Evolutionary conservation across 1,140 invertebrate genomes (phyloP).

Genomic region (Caerostris darwini): DNA sequence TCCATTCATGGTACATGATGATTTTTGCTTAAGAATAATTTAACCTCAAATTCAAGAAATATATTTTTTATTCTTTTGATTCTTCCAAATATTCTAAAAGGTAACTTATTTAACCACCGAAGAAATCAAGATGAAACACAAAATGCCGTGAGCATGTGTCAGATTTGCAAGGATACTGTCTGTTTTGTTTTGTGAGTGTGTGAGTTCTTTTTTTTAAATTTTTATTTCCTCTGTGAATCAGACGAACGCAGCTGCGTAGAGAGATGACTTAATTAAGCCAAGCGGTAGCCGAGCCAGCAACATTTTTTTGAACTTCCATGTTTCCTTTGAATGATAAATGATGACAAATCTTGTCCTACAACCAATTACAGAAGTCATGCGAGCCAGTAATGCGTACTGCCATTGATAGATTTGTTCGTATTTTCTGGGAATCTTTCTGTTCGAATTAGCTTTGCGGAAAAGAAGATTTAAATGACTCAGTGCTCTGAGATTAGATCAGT

Average conservation of each 20-base stretch:
- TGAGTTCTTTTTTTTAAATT: no score
- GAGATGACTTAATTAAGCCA: not conserved
- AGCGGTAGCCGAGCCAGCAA: not conserved
- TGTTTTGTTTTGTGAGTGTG: no score
- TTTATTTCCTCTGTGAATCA: not conserved
- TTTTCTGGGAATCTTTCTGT: not conserved
- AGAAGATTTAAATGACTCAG: not conserved
- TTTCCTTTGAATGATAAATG: not conserved
- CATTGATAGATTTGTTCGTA: not conserved
- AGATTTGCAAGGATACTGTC: no score
- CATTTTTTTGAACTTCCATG: not conserved
- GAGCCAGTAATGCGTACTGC: not conserved
- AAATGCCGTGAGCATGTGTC: no score
- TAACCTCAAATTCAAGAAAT: no score
- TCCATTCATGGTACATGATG: no score
- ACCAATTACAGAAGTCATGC: slow-evolving; percentile 7
- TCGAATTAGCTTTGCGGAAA: not conserved
- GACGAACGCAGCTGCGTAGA: not conserved
- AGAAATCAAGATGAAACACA: no score
- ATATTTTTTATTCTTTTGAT: no score
- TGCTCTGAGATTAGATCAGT: not conserved
- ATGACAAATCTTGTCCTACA: not conserved
- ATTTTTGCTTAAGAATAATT: no score
- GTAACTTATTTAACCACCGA: no score
- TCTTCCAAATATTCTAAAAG: no score